phyloP scores from a whole-genome alignment of 2,888 invertebrate species.

The Synergus gifuensis region DNA sequence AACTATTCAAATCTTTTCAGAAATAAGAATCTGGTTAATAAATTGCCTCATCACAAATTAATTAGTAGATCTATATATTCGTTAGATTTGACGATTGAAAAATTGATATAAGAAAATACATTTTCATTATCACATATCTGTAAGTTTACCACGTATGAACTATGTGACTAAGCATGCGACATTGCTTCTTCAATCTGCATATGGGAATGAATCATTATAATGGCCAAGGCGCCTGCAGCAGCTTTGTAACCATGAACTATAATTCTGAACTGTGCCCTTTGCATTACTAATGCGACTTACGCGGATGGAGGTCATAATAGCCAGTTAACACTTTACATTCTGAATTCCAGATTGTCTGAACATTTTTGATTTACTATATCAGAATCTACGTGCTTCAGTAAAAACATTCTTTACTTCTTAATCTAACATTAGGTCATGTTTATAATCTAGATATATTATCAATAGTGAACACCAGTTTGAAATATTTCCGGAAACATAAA shows the following conservation, averaged over 20 bases:
- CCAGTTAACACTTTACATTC: slow-evolving; percentile 15
- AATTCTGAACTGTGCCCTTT: slow-evolving; percentile 53
- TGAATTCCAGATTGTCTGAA: neutral
- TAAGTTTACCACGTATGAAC: slow-evolving; percentile 54
- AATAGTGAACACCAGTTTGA: neutral
- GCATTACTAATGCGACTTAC: slow-evolving; percentile 46
- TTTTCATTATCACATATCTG: slow-evolving; percentile 48
- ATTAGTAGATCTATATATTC: neutral
- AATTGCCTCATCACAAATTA: neutral
- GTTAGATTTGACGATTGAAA: neutral
- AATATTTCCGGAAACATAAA: neutral
- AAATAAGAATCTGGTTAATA: neutral
- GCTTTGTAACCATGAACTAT: slow-evolving; percentile 58
- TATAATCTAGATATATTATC: neutral
- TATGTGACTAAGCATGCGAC: slow-evolving; percentile 60
- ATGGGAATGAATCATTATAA: slow-evolving; percentile 61
- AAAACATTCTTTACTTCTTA: neutral
- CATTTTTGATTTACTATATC: no score
- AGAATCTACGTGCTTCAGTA: neutral
- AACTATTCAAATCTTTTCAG: neutral
- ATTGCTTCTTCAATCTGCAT: slow-evolving; percentile 55
- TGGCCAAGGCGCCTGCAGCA: slow-evolving; percentile 47
- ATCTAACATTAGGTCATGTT: neutral
- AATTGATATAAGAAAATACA: slow-evolving; percentile 3
- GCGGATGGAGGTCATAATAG: slow-evolving; percentile 20